phyloP scores from a whole-genome alignment of 2,113 vertebrate species.

The Tor tambroides region DNA sequence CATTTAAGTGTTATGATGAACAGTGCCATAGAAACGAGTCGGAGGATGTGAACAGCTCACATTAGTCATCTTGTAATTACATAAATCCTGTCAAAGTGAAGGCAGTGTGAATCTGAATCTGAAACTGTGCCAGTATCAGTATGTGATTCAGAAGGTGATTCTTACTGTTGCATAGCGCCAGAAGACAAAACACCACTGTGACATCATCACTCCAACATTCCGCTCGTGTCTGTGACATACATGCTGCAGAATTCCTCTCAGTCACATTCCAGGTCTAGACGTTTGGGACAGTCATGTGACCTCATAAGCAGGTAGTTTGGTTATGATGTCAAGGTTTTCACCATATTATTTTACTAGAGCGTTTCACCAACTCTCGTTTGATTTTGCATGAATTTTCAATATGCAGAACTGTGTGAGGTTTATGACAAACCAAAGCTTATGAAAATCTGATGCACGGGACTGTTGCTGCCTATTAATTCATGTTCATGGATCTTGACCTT shows the following conservation, averaged over 20 bases:
- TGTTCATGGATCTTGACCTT: background rate
- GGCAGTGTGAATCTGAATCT: background rate
- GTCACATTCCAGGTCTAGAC: conserved; percentile 31
- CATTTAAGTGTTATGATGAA: background rate
- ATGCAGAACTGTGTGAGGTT: too few species aligned
- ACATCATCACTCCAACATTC: conserved; percentile 31
- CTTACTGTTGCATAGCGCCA: background rate
- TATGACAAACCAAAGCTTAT: background rate
- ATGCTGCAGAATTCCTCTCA: conserved; percentile 42
- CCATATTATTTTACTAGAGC: background rate
- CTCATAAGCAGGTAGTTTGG: background rate
- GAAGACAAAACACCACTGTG: background rate
- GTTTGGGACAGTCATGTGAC: background rate
- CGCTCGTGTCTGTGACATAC: conserved; percentile 7
- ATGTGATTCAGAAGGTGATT: background rate
- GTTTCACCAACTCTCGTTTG: background rate
- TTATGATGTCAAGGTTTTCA: background rate
- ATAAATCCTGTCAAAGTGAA: background rate
- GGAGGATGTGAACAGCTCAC: background rate
- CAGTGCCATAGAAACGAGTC: background rate
- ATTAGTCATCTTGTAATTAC: background rate
- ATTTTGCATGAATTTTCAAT: background rate
- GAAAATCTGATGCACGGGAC: background rate
- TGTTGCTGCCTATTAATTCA: background rate
- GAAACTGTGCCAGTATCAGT: background rate